These are phyloP conservation scores for Rhyacophila evoluta DNA, from an alignment of 2,888 invertebrate genomes.

Conservation along the genomic window DNA sequence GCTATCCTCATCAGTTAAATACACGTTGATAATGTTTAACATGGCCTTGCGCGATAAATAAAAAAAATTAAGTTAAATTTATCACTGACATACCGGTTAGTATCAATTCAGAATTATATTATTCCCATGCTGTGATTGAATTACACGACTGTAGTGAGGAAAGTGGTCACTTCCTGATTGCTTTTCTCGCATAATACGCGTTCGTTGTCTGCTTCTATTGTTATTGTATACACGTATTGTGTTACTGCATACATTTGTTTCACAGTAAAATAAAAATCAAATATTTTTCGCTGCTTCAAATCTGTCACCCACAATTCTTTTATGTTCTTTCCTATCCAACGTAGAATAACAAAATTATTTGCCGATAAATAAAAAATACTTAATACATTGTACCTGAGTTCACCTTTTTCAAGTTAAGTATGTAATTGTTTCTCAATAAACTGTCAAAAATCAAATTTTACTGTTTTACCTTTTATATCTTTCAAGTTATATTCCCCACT, in stretches of 20 bases:
- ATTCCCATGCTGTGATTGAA: conserved; percentile 25
- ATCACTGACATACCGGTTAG: conserved; percentile 4
- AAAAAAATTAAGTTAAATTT: not conserved
- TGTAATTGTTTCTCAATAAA: too few relatives aligned
- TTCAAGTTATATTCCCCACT: too few relatives aligned
- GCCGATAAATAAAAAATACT: too few relatives aligned
- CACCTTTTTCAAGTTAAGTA: too few relatives aligned
- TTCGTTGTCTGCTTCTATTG: not conserved
- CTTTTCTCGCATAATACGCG: not conserved
- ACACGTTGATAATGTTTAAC: not conserved
- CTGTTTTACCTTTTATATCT: too few relatives aligned
- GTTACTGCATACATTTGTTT: not conserved
- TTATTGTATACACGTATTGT: not conserved
- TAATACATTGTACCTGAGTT: too few relatives aligned
- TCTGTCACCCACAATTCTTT: too few relatives aligned
- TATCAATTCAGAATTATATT: not conserved
- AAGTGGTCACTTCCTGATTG: conserved; percentile 47
- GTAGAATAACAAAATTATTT: too few relatives aligned
- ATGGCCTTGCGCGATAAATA: not conserved
- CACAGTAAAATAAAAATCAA: too few relatives aligned
- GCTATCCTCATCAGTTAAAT: not conserved
- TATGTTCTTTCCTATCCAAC: too few relatives aligned
- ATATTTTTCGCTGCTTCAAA: too few relatives aligned
- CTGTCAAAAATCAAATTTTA: too few relatives aligned
- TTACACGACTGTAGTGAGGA: conserved; percentile 38